Evolutionary conservation across 30 jellyfish, hydroid and myxozoan genomes (phyloP).

Genomic region (Sanderia malayensis): DNA sequence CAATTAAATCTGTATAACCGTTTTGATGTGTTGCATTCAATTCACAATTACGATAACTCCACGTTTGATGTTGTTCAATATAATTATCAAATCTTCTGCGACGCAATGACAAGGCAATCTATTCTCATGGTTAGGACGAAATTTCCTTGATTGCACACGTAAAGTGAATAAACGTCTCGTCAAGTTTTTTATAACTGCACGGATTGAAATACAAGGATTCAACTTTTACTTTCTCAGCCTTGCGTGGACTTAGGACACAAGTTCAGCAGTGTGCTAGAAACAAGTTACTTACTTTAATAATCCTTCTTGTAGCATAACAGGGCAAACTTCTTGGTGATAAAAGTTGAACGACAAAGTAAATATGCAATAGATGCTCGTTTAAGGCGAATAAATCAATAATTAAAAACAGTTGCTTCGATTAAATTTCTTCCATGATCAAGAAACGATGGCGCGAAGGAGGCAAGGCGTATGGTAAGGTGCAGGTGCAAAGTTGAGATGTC

Average conservation of each 20-base stretch:
- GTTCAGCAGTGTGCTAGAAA: neutral
- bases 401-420: neutral
- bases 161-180: too few relatives aligned
- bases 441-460: conserved; percentile 15
- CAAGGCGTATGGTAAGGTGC: conserved; percentile 9
- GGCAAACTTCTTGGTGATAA: neutral
- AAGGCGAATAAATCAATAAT: neutral
- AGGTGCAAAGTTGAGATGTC: conserved; percentile 6
- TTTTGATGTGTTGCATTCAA: too few relatives aligned
- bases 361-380: neutral
- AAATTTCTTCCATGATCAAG: conserved; percentile 1
- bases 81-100: too few relatives aligned
- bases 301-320: neutral
- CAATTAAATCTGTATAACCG: too few relatives aligned
- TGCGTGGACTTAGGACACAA: neutral
- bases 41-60: too few relatives aligned
- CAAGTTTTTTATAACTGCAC: too few relatives aligned
- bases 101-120: too few relatives aligned
- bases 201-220: too few relatives aligned
- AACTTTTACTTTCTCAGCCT: too few relatives aligned
- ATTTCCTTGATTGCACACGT: too few relatives aligned
- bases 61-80: too few relatives aligned
- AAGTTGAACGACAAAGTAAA: neutral
- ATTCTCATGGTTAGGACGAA: too few relatives aligned
- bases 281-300: neutral